Evolutionary conservation across 1,140 invertebrate species (phyloP).

Genomic region (Fragariocoptes setiger): DNA sequence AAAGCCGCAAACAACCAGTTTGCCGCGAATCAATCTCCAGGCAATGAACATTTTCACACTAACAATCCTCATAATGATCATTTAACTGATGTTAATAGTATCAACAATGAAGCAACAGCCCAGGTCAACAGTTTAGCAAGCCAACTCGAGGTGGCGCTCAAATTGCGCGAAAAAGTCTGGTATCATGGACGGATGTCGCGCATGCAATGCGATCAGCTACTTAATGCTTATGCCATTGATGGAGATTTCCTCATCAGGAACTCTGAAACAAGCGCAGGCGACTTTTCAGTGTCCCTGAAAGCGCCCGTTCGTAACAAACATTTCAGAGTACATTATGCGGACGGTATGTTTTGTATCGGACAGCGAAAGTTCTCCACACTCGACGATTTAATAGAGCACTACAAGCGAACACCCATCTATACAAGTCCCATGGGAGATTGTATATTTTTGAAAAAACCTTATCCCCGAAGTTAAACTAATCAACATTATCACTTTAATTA

Average conservation of each 20-base stretch:
- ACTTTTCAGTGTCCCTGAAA: constrained; percentile 91
- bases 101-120: background rate
- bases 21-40: background rate
- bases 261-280: constrained; percentile 90
- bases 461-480: too few relatives aligned
- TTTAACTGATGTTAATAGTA: background rate
- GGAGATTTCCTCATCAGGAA: constrained; percentile 94
- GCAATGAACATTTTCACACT: too few relatives aligned
- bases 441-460: constrained; percentile 52
- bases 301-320: constrained; percentile 91
- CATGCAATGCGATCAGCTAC: constrained; percentile 65
- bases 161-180: constrained; percentile 52
- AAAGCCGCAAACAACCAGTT: background rate
- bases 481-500: too few relatives aligned
- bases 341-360: constrained; percentile 73
- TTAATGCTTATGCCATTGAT: constrained; percentile 72
- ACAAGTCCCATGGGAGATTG: constrained; percentile 81
- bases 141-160: constrained; percentile 23
- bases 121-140: background rate
- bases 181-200: constrained; percentile 84
- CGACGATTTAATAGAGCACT: constrained; percentile 88
- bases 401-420: constrained; percentile 90
- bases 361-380: constrained; percentile 81
- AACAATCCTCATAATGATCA: background rate
- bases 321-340: constrained; percentile 87